Evolutionary conservation across 2,888 invertebrate genomes (phyloP), one percentile per base, ranked within the genome.

Genomic region (Eupsilia transversa): DNA sequence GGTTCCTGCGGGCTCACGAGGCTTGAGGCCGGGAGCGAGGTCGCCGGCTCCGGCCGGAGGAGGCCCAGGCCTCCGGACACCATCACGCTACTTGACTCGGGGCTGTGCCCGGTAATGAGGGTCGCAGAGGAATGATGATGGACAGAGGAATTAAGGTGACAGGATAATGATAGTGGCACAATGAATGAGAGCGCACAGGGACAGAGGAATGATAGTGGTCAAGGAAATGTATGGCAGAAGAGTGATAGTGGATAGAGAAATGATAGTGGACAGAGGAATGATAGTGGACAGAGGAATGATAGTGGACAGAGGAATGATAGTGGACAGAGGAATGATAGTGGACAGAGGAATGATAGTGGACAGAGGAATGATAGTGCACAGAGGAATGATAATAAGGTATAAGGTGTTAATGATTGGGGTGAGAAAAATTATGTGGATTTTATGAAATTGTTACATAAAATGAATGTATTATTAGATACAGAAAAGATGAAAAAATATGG

Each of bases 1-100:
- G 98, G 98, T 97, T 98, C 98, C 97, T 98, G 98, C 83, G 98
- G 98, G 87, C 97, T 96, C 80, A 95, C 94, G 85, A 96, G 93
- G 83, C 93, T 92, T 60, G 93, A 92, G 74, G 93, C 92, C 80
- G 95, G 95, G 89, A 96, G 94, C 81, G 96, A 95, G 86, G 96
- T 92, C 92, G 95, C 94, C 91, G 97, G 96, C 96, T 97, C 97
- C 90, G 97, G 95, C 89, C 96, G 93, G 85, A 93, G 96, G 77
- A 96, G 94, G 89, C 96, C 96, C 80, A 96, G 89, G 80, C 96
- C 94, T 82, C 95, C 96, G 35, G 96, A 94, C 74, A 96, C 95
- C 95, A 96, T 92, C 93, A 96, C 97, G 96, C 96, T 97, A 97
- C 95, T 97, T 95, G 96, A 96, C 95, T 96, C 96, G 87, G 95